Conservation (phyloP, 1,140 invertebrate genomes). For the Drosophila melanica region DNA sequence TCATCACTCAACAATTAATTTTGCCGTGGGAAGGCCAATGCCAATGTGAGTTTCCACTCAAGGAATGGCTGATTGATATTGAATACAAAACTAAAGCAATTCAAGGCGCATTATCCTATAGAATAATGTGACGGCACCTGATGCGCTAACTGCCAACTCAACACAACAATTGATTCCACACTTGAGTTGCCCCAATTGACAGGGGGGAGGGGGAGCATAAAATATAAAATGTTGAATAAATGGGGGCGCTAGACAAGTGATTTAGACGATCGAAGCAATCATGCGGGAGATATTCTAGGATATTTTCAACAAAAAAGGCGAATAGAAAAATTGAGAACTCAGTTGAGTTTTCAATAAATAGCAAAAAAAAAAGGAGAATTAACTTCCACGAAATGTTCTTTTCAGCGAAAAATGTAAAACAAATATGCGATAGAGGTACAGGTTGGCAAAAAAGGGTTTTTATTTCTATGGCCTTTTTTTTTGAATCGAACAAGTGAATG, state of each 20-base stretch:
- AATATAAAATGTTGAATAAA: neutral
- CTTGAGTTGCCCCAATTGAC: constrained; percentile 16
- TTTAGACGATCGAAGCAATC: constrained; percentile 21
- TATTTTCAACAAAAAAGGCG: constrained; percentile 37
- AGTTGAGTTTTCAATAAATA: constrained; percentile 56
- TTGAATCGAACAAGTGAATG: constrained; percentile 35
- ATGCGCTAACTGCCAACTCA: constrained; percentile 59
- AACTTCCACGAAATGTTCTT: constrained; percentile 69
- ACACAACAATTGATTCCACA: constrained; percentile 60
- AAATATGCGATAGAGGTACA: constrained; percentile 23
- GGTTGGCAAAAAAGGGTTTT: constrained; percentile 40
- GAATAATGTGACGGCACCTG: constrained; percentile 65
- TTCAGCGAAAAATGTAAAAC: constrained; percentile 29
- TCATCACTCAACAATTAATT: constrained; percentile 40
- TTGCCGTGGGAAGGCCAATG: constrained; percentile 59
- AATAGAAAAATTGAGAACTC: constrained; percentile 11
- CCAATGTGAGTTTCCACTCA: constrained; percentile 59
- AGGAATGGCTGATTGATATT: constrained; percentile 74
- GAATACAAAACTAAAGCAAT: constrained; percentile 59
- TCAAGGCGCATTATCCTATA: constrained; percentile 49
- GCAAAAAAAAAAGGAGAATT: constrained; percentile 67
- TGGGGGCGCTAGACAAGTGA: constrained; percentile 46
- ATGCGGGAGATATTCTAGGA: constrained; percentile 62
- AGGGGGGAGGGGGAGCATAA: neutral
- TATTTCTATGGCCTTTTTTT: constrained; percentile 5